Percentiles rank a stretch among this genome's conserved stretches.
These are phyloP conservation scores for Dasyornis broadbenti DNA, from an alignment of 2,113 vertebrate genomes.

Conservation along the genomic window DNA sequence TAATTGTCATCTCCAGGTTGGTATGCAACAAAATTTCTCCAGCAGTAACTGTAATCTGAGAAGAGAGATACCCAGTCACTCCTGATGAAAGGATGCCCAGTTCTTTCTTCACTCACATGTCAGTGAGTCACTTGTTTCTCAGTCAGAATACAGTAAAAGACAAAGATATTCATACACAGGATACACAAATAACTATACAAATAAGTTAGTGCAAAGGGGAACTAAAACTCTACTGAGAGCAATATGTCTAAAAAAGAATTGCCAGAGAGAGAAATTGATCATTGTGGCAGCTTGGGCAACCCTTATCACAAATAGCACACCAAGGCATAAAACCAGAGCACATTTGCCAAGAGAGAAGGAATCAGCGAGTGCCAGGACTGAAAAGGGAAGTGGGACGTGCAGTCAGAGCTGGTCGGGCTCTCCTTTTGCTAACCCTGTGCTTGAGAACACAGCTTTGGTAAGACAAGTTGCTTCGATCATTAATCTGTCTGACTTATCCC, in stretches of 20 bases:
- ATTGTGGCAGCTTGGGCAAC: not conserved
- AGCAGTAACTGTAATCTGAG: conserved; percentile 58
- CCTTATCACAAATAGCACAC: not conserved
- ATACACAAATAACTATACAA: not conserved
- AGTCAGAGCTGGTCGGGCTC: not conserved
- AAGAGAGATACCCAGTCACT: not conserved
- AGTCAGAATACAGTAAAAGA: not conserved
- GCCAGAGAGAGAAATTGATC: not conserved
- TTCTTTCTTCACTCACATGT: not conserved
- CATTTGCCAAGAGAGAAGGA: not conserved
- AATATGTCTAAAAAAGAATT: not conserved
- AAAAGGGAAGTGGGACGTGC: not conserved
- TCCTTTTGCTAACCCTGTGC: not conserved
- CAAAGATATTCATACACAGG: not conserved
- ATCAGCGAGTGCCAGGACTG: not conserved
- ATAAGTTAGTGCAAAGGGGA: conserved; percentile 11
- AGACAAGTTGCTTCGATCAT: not conserved
- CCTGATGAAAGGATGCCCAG: not conserved
- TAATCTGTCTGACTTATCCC: not conserved
- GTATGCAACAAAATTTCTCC: conserved; percentile 58
- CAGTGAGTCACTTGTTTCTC: not conserved
- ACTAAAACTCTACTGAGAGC: not conserved
- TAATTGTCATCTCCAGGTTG: not conserved
- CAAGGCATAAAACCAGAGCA: not conserved
- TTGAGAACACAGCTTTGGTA: not conserved